Evolutionary conservation across 2,797 vertebrate species (phyloP), one percentile per base, ranked within the genome.

Genomic region (Corythornis leucogaster): DNA sequence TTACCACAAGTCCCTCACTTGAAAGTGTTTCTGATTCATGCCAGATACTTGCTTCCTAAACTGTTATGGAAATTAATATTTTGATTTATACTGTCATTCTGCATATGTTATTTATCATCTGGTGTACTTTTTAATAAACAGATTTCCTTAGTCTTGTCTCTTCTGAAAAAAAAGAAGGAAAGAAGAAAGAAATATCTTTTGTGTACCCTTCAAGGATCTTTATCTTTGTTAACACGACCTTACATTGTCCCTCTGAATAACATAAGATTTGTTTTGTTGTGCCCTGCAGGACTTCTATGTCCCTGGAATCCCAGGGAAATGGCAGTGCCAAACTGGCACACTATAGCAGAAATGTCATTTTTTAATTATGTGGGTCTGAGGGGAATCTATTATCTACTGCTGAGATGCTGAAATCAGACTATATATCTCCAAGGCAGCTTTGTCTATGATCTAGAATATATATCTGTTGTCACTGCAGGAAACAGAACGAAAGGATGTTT

Each of bases 321-420:
- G 46, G 62, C 55, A 54, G 15, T 80, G 79, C 50, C 50, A 53
- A 91, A 77, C 91, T 97, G 93, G 93, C 95, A 97, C 62, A 76
- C 55, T 89, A 88, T 87, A 96, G 67, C 89, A 96, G 74, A 97
- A 97, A 96, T 95, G 94, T 96, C 96, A 97, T 97, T 96, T 97
- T 97, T 97, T 97, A 98, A 98, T 97, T 97, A 97, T 95, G 94
- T 97, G 94, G 45, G 97, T 98, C 94, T 94, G 94, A 97, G 93
- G 92, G 91, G 93, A 97, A 98, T 97, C 96, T 97, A 94, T 96
- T 97, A 97, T 97, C 93, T 95, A 94, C 95, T 69, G 80, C 95
- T 96, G 97, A 96, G 97, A 97, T 92, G 94, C 88, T 96, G 94
- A 97, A 98, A 97, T 97, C 95, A 95, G 93, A 96, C 35, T 6